Conservation (phyloP, 2,113 vertebrate genomes). For the Camelus dromedarius region DNA sequence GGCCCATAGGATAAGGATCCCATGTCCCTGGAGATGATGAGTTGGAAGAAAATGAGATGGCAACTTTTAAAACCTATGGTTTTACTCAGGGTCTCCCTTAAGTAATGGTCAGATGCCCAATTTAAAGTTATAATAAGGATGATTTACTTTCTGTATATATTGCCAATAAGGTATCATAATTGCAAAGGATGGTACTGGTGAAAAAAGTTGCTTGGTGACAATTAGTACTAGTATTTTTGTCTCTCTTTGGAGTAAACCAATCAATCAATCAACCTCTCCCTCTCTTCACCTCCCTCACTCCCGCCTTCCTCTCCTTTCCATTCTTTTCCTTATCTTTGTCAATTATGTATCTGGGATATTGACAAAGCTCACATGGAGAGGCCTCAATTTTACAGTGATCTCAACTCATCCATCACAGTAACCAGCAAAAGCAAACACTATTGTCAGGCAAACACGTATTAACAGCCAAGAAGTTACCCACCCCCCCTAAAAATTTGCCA, state of each 20-base stretch:
- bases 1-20: background rate
- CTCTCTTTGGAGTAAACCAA: background rate
- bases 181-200: background rate
- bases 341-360: background rate
- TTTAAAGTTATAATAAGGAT: conserved; percentile 14
- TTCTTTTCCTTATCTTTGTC: background rate
- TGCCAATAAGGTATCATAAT: background rate
- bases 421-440: background rate
- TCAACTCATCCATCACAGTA: background rate
- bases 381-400: background rate
- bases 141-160: background rate
- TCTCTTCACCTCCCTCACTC: background rate
- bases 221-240: background rate
- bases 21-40: background rate
- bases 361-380: background rate
- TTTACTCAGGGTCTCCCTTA: background rate
- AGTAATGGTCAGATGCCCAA: background rate
- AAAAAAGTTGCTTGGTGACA: background rate
- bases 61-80: background rate
- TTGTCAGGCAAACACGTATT: background rate
- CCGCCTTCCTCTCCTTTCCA: background rate
- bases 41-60: background rate
- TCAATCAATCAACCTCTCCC: background rate
- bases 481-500: background rate
- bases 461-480: background rate